Conservation (phyloP, 2,797 vertebrate species). For the Syngnathus acus region DNA sequence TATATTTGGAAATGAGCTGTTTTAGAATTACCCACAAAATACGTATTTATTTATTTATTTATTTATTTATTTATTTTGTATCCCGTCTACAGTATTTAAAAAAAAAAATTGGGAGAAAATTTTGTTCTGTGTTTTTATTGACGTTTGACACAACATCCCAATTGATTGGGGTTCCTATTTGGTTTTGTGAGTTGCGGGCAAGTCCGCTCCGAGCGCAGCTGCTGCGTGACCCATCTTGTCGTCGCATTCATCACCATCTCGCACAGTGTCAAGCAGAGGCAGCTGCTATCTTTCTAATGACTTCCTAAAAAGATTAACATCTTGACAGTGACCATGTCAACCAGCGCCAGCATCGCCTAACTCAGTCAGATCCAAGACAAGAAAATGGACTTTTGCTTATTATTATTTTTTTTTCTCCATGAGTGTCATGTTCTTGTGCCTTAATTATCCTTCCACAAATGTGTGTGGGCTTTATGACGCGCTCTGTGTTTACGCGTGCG, state of each 20-base stretch:
- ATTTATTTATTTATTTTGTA: no score
- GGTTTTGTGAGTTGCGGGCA: not conserved
- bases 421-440: not conserved
- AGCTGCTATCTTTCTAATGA: slow-evolving; percentile 57
- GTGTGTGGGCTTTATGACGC: slow-evolving; percentile 9
- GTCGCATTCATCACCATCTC: slow-evolving; percentile 16
- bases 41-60: no score
- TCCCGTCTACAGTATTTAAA: no score
- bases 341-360: slow-evolving; percentile 6
- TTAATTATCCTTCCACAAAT: slow-evolving; percentile 5
- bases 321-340: slow-evolving; percentile 41
- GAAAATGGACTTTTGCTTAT: not conserved
- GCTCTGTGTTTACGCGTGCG: not conserved
- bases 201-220: slow-evolving; percentile 7
- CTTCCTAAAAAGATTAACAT: slow-evolving; percentile 59
- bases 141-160: no score
- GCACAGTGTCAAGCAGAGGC: slow-evolving; percentile 31
- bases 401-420: no score
- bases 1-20: no score
- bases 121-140: no score
- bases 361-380: not conserved
- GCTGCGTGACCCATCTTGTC: slow-evolving; percentile 15
- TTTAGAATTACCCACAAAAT: no score
- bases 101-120: no score
- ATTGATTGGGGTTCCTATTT: no score